These are phyloP conservation scores for Xanthia togata DNA, from an alignment of 2,888 invertebrate genomes.

Conservation along the genomic window DNA sequence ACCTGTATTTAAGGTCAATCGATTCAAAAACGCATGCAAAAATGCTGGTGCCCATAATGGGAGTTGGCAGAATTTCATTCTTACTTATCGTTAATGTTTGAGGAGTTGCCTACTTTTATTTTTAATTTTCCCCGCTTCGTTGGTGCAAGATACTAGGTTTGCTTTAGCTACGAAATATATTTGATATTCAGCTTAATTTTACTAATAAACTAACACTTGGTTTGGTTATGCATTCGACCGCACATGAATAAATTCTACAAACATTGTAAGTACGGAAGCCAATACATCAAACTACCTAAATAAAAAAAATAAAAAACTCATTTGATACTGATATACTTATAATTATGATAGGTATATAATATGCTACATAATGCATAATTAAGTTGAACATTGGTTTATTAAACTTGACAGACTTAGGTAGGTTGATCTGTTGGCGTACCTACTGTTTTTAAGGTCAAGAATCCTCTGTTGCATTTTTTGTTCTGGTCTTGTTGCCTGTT, in stretches of 20 bases:
- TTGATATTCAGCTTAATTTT: background rate
- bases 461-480: background rate
- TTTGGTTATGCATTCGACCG: background rate
- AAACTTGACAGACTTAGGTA: background rate
- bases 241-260: slow-evolving; percentile 1
- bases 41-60: background rate
- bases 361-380: background rate
- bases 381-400: background rate
- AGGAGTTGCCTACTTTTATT: background rate
- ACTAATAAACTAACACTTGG: background rate
- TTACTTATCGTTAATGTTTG: background rate
- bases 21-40: background rate
- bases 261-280: background rate
- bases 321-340: background rate
- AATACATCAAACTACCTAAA: background rate
- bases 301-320: background rate
- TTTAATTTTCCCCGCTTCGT: background rate
- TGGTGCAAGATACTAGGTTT: background rate
- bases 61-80: background rate
- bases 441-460: too few relatives aligned
- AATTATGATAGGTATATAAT: background rate
- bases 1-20: background rate
- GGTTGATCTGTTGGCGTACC: background rate
- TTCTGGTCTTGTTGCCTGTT: background rate
- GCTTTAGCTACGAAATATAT: background rate